Conservation (phyloP, 2,888 invertebrate species). For the Habrosyne pyritoides region DNA sequence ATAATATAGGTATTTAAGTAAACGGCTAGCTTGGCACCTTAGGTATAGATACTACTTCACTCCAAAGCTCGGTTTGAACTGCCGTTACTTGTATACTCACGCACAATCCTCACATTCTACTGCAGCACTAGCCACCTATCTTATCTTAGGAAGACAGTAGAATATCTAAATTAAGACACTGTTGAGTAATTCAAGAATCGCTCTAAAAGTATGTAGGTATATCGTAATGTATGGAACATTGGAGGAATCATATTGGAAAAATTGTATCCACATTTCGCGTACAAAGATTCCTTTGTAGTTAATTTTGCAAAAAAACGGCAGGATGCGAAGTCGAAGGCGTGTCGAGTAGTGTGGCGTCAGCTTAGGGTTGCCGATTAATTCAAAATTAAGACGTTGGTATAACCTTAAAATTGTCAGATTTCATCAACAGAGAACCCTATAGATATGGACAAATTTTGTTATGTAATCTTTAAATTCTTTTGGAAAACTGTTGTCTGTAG, state of each 20-base stretch:
- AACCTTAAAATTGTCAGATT: constrained; percentile 4
- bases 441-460: background rate
- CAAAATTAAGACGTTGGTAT: constrained; percentile 12
- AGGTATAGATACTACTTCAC: constrained; percentile 51
- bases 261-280: constrained; percentile 48
- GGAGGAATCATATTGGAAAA: constrained; percentile 35
- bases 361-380: constrained; percentile 40
- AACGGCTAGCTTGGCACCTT: too few species aligned
- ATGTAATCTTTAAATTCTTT: background rate
- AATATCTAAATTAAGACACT: constrained; percentile 35
- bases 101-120: constrained; percentile 63
- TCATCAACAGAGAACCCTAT: too few species aligned
- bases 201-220: constrained; percentile 26
- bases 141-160: constrained; percentile 38
- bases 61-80: constrained; percentile 69
- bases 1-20: constrained; percentile 56
- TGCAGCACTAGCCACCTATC: constrained; percentile 36
- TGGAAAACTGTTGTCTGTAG: background rate
- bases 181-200: constrained; percentile 23
- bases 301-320: constrained; percentile 74
- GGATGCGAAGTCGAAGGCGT: constrained; percentile 75
- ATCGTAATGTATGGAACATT: constrained; percentile 13
- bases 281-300: constrained; percentile 66
- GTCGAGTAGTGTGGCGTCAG: constrained; percentile 59
- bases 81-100: constrained; percentile 74